Evolutionary conservation across 2,797 vertebrate genomes (phyloP), one percentile per base, ranked within the genome.

Genomic region (Tragopan temminckii): DNA sequence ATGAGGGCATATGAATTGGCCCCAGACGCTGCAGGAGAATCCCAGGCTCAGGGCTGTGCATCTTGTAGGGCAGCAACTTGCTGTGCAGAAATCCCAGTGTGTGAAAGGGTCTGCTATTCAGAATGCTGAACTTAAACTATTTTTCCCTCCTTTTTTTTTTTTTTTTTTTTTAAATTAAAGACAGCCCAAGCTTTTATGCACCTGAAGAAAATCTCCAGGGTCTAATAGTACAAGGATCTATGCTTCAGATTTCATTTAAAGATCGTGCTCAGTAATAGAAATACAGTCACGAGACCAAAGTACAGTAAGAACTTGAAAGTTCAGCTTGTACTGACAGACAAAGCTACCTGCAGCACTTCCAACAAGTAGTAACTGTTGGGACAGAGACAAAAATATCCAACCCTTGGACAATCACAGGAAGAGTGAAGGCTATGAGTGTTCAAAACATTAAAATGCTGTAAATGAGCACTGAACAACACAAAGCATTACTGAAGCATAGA

Each of bases 361-460:
- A 0, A 64, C 43, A 63, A 85, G 38, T 15, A 43, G 24, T 11
- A 6, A 31, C 19, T n/a, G 7, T 3, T 69, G 59, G 21, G 89
- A 85, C 25, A 15, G 52, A 61, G 25, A 57, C 11, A 48, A 53
- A 9, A 35, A 58, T 20, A 15, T 42, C 13, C 58, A 85, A 18
- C 48, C 46, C 64, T 71, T 1, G 4, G 50, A 94, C 94, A 97
- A 94, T 80, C 17, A 36, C 76, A 94, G 94, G 93, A 97, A 97
- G 81, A 82, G 36, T 40, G 68, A 88, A 77, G 75, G 88, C 50
- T n/a, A 27, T 19, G 71, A 96, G 79, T 24, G 59, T 61, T 90
- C 27, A 61, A 63, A 82, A 45, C 3, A 45, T 72, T 36, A 46
- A 50, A 66, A 19, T 1, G 1, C 59, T 20, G 29, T 53, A 59